Conservation (phyloP, 2,888 invertebrate genomes). For the Lasius fuliginosus region DNA sequence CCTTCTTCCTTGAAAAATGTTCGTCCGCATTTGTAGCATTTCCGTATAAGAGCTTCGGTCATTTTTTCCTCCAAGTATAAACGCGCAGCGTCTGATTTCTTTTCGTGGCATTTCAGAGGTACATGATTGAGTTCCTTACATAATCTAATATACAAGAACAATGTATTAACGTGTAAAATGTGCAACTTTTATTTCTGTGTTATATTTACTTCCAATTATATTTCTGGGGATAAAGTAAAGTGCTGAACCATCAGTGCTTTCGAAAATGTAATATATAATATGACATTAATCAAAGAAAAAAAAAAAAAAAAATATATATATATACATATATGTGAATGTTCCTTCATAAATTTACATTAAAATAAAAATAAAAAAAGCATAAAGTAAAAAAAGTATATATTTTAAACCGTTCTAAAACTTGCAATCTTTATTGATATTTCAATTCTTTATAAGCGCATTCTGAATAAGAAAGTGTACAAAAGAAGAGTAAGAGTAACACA, state of each 20-base stretch:
- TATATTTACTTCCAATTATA: background rate
- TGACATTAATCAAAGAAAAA: background rate
- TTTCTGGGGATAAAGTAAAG: background rate
- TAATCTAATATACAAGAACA: conserved; percentile 70
- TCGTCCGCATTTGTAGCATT: conserved; percentile 86
- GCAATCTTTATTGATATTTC: background rate
- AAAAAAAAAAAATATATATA: too few species aligned
- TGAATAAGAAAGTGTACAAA: background rate
- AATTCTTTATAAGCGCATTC: background rate
- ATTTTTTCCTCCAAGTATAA: conserved; percentile 80
- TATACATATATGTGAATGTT: background rate
- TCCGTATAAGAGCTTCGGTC: conserved; percentile 83
- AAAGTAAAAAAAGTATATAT: background rate
- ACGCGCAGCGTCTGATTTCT: conserved; percentile 79
- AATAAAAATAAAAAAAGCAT: background rate
- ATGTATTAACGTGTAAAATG: background rate
- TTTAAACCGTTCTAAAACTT: background rate
- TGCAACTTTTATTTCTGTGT: background rate
- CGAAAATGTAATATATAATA: background rate
- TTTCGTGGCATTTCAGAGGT: conserved; percentile 85
- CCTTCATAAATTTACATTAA: background rate
- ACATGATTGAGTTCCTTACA: conserved; percentile 87
- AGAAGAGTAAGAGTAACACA: background rate
- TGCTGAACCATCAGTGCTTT: background rate
- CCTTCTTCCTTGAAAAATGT: conserved; percentile 88